Base-by-base conservation (phyloP, 2,888 invertebrate species). In the Sipunculus nudus region DNA sequence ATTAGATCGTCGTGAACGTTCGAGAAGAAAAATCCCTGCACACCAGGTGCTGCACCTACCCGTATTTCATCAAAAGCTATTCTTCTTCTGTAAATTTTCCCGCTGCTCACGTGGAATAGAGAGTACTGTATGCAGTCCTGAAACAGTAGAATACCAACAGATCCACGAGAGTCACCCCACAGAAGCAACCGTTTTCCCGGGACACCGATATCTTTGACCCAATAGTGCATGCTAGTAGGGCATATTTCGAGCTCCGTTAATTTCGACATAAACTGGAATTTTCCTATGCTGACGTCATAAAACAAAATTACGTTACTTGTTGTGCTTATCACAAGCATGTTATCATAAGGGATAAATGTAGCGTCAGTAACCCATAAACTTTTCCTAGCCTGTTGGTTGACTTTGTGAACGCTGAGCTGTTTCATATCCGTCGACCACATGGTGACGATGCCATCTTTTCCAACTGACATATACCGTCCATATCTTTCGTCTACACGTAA, bases 251-350 rank as follows among this genome's bases (percentile, higher is more conserved):
- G 86, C 60, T 89, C 89, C 0, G 88, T 87, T 65, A 93, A 78
- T 77, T 83, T 64, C 28, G n/a, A 6, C n/a, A 41, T 29, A 46
- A 26, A n/a, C 8, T 21, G 23, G n/a, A 23, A 56, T 48, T 71
- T 72, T 39, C 70, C 73, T 1, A 67, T 68, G 23, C 89, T 89
- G 46, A 89, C 47, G 79, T 93, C 79, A 56, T 75, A 93, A 82
- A 93, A 92, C 67, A 90, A 87, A 45, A 93, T 83, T 77, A 92
- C 92, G 19, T 91, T 85, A 82, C 92, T 91, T 0, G 91, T 89
- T 19, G 92, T 91, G 59, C 91, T 88, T 13, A 91, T 89, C 64
- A 91, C 91, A 21, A 93, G 85, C 72, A 92, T 89, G 80, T 89
- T 89, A 52, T 92, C 89, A 79, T 92, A 92, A 0, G 92, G 89